Percentiles rank a stretch among this genome's conserved stretches.
These are phyloP conservation scores for Artemia sinica DNA, from an alignment of 2,888 invertebrate species.

Conservation along the genomic window DNA sequence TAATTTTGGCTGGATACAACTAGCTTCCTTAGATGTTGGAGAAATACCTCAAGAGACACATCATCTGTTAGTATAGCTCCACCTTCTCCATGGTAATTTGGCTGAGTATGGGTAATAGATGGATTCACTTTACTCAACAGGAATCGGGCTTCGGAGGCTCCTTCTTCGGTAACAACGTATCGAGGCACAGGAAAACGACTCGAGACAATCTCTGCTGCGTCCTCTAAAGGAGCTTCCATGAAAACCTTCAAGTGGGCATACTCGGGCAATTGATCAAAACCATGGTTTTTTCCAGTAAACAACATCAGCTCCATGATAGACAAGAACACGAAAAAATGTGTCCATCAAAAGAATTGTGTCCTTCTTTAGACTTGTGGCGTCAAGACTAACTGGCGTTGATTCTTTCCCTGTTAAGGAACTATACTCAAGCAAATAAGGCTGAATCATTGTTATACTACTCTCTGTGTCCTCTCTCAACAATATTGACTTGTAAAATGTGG, in stretches of 20 bases:
- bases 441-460: conserved; percentile 97
- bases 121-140: conserved; percentile 97
- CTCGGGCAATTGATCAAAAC: conserved; percentile 91
- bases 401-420: conserved; percentile 56
- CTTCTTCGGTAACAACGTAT: conserved; percentile 96
- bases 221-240: conserved; percentile 84
- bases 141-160: conserved; percentile 93
- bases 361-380: conserved; percentile 90
- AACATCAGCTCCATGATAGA: conserved; percentile 87
- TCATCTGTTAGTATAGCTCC: conserved; percentile 97
- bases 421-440: conserved; percentile 95
- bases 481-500: conserved; percentile 75
- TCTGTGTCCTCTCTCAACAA: conserved; percentile 59
- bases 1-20: conserved; percentile 57
- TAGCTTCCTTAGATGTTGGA: conserved; percentile 97
- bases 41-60: conserved; percentile 95
- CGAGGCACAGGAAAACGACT: conserved; percentile 95
- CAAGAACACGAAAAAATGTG: conserved; percentile 98
- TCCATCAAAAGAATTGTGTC: conserved; percentile 97
- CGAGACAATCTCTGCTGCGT: conserved; percentile 88
- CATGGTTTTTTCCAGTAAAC: conserved; percentile 35
- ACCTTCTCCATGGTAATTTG: conserved; percentile 43
- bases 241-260: conserved; percentile 94
- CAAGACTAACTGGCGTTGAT: conserved; percentile 65
- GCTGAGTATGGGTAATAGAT: conserved; percentile 84